Conservation (phyloP, 2,888 invertebrate genomes). For the Iphiclides podalirius region DNA sequence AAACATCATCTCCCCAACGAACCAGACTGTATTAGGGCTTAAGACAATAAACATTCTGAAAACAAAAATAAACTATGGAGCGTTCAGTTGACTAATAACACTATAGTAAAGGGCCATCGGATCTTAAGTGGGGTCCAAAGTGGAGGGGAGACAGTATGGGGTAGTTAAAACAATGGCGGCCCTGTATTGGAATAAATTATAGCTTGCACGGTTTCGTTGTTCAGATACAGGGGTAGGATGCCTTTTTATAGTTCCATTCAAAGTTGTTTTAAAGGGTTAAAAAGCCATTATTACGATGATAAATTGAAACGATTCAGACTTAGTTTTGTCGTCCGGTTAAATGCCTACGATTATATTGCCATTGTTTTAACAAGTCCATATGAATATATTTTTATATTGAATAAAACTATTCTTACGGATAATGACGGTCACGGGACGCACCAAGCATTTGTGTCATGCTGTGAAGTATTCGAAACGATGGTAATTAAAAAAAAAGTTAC, state of each 20-base stretch:
- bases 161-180: slow-evolving; percentile 60
- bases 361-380: neutral
- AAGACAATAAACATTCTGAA: slow-evolving; percentile 41
- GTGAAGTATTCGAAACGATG: too few relatives aligned
- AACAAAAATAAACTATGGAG: slow-evolving; percentile 46
- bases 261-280: slow-evolving; percentile 31
- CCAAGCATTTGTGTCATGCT: too few relatives aligned
- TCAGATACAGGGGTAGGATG: slow-evolving; percentile 50
- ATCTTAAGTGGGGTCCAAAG: slow-evolving; percentile 50
- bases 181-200: slow-evolving; percentile 64
- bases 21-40: slow-evolving; percentile 31
- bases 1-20: slow-evolving; percentile 28
- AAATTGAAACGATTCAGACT: slow-evolving; percentile 14
- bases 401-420: too few relatives aligned
- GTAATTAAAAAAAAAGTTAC: neutral
- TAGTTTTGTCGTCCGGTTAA: slow-evolving; percentile 3
- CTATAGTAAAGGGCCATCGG: slow-evolving; percentile 62
- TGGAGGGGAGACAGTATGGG: slow-evolving; percentile 45
- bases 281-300: slow-evolving; percentile 15
- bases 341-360: slow-evolving; percentile 1
- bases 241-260: slow-evolving; percentile 53
- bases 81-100: slow-evolving; percentile 61
- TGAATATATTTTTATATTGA: too few relatives aligned
- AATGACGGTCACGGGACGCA: too few relatives aligned
- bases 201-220: slow-evolving; percentile 56